Conservation (phyloP, 2,888 invertebrate genomes). For the Acanthosoma haemorrhoidale region DNA sequence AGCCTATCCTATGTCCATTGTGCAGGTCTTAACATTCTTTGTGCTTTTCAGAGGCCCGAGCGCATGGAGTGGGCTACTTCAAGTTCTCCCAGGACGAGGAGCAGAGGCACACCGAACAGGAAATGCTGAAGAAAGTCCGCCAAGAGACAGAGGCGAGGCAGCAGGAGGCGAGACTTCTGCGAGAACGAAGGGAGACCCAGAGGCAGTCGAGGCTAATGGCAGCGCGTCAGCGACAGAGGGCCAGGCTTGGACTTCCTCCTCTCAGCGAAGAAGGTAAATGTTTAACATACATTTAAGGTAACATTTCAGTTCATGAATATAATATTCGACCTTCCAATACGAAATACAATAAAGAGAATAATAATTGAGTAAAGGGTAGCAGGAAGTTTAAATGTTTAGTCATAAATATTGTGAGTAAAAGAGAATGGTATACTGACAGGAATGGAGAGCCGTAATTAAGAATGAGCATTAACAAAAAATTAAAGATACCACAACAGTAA, state of each 20-base stretch:
- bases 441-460: too few relatives aligned
- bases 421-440: too few relatives aligned
- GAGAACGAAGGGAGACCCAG: slow-evolving; percentile 57
- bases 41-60: slow-evolving; percentile 67
- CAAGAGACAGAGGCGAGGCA: slow-evolving; percentile 66
- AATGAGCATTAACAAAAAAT: too few relatives aligned
- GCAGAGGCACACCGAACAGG: slow-evolving; percentile 73
- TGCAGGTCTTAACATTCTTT: too few relatives aligned
- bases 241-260: slow-evolving; percentile 66
- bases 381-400: too few relatives aligned
- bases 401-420: too few relatives aligned
- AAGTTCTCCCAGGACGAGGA: slow-evolving; percentile 82
- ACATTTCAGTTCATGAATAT: too few relatives aligned
- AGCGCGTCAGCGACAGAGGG: slow-evolving; percentile 66
- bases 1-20: neutral
- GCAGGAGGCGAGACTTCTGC: slow-evolving; percentile 56
- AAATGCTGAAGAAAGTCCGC: slow-evolving; percentile 64
- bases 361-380: too few relatives aligned
- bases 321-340: too few relatives aligned
- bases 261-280: slow-evolving; percentile 49
- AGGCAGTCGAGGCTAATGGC: slow-evolving; percentile 65
- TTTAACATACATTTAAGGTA: too few relatives aligned
- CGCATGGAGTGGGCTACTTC: slow-evolving; percentile 89
- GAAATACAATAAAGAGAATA: too few relatives aligned
- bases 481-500: too few relatives aligned